Evolutionary conservation across 2,888 invertebrate species (phyloP).

Genomic region (Rhimphoctona megacephalus): DNA sequence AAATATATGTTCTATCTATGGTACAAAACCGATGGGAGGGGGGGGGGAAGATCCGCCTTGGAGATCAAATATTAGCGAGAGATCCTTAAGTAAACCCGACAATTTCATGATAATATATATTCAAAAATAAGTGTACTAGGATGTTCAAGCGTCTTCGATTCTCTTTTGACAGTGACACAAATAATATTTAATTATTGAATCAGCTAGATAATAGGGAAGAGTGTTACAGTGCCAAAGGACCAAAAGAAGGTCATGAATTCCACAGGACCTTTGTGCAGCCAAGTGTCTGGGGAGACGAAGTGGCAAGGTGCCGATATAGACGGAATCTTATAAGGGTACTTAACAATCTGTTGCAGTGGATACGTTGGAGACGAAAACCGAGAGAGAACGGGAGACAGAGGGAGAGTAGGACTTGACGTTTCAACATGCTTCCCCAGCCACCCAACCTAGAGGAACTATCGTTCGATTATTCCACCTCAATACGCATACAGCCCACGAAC

Average conservation of each 20-base stretch:
- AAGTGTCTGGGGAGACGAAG: constrained; percentile 7
- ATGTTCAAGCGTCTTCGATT: constrained; percentile 19
- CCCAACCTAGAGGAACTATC: constrained; percentile 72
- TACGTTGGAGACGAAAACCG: background rate
- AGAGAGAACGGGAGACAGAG: constrained; percentile 32
- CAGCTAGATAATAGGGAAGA: background rate
- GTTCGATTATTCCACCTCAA: constrained; percentile 78
- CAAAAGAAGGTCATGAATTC: background rate
- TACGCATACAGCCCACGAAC: constrained; percentile 74
- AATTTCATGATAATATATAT: background rate
- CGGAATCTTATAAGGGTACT: constrained; percentile 40
- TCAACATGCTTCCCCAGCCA: constrained; percentile 69
- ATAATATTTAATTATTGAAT: constrained; percentile 3
- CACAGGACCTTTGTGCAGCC: background rate
- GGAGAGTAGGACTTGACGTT: constrained; percentile 71
- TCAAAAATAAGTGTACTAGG: background rate
- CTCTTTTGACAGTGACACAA: constrained; percentile 1
- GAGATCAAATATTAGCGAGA: background rate
- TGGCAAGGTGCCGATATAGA: constrained; percentile 20
- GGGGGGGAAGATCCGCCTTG: background rate
- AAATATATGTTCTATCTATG: background rate
- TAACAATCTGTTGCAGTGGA: constrained; percentile 75
- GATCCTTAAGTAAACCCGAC: background rate
- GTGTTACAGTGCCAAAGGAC: background rate
- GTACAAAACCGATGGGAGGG: too few species aligned